Conservation (phyloP, 2,888 invertebrate species). For the Meteorus colon region DNA sequence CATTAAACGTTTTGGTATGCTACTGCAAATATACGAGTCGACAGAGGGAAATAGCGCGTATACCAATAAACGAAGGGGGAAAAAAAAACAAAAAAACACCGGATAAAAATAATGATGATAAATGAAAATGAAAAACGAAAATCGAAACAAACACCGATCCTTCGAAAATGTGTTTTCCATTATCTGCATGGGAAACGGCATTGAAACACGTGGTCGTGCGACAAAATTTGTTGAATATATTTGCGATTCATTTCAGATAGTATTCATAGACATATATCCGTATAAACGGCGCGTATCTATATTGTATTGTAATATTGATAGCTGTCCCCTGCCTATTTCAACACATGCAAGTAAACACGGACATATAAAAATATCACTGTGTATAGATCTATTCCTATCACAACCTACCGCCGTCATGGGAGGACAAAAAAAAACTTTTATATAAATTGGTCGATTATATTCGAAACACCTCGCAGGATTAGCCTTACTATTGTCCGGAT, state of each 20-base stretch:
- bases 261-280: neutral
- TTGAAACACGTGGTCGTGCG: neutral
- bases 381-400: neutral
- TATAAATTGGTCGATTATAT: slow-evolving; percentile 54
- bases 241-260: slow-evolving; percentile 17
- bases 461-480: slow-evolving; percentile 56
- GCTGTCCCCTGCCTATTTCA: slow-evolving; percentile 24
- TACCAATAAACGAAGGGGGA: too few relatives aligned
- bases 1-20: neutral
- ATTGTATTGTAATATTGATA: slow-evolving; percentile 6
- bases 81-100: neutral
- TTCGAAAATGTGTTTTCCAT: slow-evolving; percentile 64
- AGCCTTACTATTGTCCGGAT: slow-evolving; percentile 48
- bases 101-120: neutral
- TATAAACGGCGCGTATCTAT: neutral
- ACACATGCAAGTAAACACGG: neutral
- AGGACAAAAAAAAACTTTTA: slow-evolving; percentile 4
- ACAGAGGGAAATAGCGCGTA: too few relatives aligned
- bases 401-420: slow-evolving; percentile 22
- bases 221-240: neutral
- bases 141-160: slow-evolving; percentile 44
- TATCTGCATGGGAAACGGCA: slow-evolving; percentile 54
- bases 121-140: neutral
- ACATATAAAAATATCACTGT: too few relatives aligned
- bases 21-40: slow-evolving; percentile 1